Evolutionary conservation across 92 coral and sea anemone species (phyloP).

Genomic region (Parazoanthus atlanticus): DNA sequence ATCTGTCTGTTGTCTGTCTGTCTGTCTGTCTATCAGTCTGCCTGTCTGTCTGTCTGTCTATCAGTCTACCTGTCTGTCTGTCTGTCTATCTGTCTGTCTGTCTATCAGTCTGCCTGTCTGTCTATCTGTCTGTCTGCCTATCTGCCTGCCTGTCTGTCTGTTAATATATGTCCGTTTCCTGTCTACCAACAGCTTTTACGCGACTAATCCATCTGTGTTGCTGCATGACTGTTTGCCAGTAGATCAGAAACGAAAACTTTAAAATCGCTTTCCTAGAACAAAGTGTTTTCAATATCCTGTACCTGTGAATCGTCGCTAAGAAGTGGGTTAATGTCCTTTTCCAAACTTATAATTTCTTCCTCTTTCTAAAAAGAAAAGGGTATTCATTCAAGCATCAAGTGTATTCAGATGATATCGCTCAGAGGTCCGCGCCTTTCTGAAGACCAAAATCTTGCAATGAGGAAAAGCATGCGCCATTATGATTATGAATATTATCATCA

Average conservation of each 20-base stretch:
- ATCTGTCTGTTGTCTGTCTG: too few relatives aligned
- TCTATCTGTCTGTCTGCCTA: not conserved
- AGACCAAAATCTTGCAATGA: not conserved
- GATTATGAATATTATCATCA: not conserved
- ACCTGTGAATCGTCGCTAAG: conserved; percentile 99
- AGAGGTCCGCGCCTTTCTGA: not conserved
- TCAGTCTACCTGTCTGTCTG: not conserved
- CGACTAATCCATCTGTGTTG: not conserved
- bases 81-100: too few relatives aligned
- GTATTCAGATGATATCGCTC: not conserved
- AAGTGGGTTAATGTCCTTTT: conserved; percentile 96
- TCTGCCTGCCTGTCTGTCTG: too few relatives aligned
- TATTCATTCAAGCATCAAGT: not conserved
- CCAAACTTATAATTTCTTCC: conserved; percentile 88
- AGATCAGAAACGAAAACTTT: not conserved
- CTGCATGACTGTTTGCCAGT: not conserved
- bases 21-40: not conserved
- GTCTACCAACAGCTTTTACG: not conserved
- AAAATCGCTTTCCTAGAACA: not conserved
- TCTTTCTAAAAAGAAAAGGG: conserved; percentile 73
- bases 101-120: not conserved
- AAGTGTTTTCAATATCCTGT: conserved; percentile 13
- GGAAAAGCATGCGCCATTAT: not conserved
- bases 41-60: too few relatives aligned
- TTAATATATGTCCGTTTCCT: not conserved